Percentiles rank a stretch among this genome's conserved stretches.
Evolutionary conservation across 2,888 invertebrate genomes (phyloP).

Genomic region (Unio delphinus): DNA sequence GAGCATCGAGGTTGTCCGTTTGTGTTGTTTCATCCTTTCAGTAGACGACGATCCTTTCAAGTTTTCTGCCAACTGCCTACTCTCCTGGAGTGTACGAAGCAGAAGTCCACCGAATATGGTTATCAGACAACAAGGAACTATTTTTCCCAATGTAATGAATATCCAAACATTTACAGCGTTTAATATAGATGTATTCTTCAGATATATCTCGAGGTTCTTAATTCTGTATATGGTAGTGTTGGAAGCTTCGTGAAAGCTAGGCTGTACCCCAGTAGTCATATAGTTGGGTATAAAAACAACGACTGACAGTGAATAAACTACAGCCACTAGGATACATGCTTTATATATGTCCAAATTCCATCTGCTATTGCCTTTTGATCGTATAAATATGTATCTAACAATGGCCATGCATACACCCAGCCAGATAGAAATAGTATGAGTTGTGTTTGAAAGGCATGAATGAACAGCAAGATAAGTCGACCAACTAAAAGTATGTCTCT

Average conservation of each 20-base stretch:
- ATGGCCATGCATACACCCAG: slow-evolving; percentile 92
- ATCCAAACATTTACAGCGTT: slow-evolving; percentile 83
- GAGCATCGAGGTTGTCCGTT: slow-evolving; percentile 91
- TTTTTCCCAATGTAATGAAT: slow-evolving; percentile 91
- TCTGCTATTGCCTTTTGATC: slow-evolving; percentile 35
- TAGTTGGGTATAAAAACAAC: slow-evolving; percentile 62
- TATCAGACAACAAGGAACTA: slow-evolving; percentile 89
- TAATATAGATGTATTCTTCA: slow-evolving; percentile 22
- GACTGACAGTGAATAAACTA: slow-evolving; percentile 48
- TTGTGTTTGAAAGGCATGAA: slow-evolving; percentile 88
- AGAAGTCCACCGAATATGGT: slow-evolving; percentile 77
- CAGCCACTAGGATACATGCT: slow-evolving; percentile 77
- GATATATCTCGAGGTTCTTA: slow-evolving; percentile 23
- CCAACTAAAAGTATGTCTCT: slow-evolving; percentile 65
- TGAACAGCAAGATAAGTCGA: slow-evolving; percentile 78
- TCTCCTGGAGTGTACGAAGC: slow-evolving; percentile 67
- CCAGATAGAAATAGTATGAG: slow-evolving; percentile 94
- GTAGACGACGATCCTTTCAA: slow-evolving; percentile 46
- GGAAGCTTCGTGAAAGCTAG: slow-evolving; percentile 8
- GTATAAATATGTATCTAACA: slow-evolving; percentile 69
- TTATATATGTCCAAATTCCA: slow-evolving; percentile 25
- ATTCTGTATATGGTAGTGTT: slow-evolving; percentile 44
- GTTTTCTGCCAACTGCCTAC: slow-evolving; percentile 45
- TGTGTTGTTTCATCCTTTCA: slow-evolving; percentile 54
- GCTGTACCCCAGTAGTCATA: slow-evolving; percentile 37